Evolutionary conservation across 2,888 invertebrate species (phyloP).

Genomic region (Leptopilina syphax): DNA sequence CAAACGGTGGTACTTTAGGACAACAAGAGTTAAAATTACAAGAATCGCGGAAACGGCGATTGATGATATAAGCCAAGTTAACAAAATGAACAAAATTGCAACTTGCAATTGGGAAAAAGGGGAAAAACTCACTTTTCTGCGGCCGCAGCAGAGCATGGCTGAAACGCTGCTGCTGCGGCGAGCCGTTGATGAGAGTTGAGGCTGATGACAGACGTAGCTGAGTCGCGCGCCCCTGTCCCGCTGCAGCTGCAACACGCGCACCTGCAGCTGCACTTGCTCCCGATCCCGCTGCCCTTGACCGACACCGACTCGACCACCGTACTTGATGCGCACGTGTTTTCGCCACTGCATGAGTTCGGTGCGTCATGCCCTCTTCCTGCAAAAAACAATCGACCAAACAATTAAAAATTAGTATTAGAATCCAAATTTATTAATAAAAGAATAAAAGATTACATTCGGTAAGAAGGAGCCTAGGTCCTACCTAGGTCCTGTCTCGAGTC

Average conservation of each 20-base stretch:
- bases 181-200: conserved; percentile 71
- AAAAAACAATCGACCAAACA: conserved; percentile 40
- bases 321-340: conserved; percentile 77
- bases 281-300: conserved; percentile 76
- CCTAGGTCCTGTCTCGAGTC: too few species aligned
- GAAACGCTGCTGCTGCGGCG: conserved; percentile 85
- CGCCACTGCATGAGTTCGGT: conserved; percentile 77
- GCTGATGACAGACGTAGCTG: conserved; percentile 73
- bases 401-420: neutral
- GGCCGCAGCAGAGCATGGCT: conserved; percentile 97
- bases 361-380: conserved; percentile 75
- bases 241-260: conserved; percentile 76
- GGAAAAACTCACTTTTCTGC: conserved; percentile 87
- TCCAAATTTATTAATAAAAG: too few species aligned
- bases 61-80: too few species aligned
- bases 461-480: too few species aligned
- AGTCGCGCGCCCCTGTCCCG: conserved; percentile 71
- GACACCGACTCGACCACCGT: conserved; percentile 77
- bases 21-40: too few species aligned
- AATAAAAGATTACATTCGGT: too few species aligned
- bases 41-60: too few species aligned
- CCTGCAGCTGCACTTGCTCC: conserved; percentile 72
- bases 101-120: neutral
- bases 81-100: too few species aligned
- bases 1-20: too few species aligned